These are phyloP conservation scores for Sialia sialis DNA, from an alignment of 2,113 vertebrate species.

Conservation along the genomic window DNA sequence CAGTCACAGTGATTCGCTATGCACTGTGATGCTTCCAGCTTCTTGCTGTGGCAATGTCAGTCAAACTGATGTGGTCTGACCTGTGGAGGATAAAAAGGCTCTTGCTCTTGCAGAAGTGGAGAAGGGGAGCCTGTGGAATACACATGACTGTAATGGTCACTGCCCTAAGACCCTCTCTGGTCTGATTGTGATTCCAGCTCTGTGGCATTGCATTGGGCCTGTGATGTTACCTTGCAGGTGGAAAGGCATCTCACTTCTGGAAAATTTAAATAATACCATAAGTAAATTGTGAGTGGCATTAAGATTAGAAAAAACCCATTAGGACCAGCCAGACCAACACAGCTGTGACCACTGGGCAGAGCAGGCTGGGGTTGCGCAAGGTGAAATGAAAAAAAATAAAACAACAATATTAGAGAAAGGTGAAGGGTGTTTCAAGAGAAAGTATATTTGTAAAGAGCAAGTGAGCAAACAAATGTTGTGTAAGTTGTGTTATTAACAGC, in stretches of 20 bases:
- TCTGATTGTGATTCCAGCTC: neutral
- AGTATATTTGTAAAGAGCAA: neutral
- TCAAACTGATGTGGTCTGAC: neutral
- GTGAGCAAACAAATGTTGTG: neutral
- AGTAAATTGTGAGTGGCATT: neutral
- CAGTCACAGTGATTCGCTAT: neutral
- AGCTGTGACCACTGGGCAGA: neutral
- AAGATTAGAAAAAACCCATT: neutral
- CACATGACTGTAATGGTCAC: accelerated
- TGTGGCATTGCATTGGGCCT: neutral
- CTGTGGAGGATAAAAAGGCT: neutral
- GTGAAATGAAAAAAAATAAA: neutral
- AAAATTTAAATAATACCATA: neutral
- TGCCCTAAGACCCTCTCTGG: neutral
- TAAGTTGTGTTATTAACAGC: constrained; percentile 27
- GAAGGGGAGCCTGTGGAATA: neutral
- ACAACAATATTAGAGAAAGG: neutral
- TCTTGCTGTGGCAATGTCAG: neutral
- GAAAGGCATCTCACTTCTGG: neutral
- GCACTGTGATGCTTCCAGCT: neutral
- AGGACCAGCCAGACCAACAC: neutral
- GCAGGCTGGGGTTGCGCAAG: neutral
- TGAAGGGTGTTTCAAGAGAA: neutral
- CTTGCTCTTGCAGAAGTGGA: neutral
- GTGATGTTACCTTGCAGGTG: neutral